phyloP scores from a whole-genome alignment of 2,888 invertebrate genomes.

The Eupithecia inturbata region DNA sequence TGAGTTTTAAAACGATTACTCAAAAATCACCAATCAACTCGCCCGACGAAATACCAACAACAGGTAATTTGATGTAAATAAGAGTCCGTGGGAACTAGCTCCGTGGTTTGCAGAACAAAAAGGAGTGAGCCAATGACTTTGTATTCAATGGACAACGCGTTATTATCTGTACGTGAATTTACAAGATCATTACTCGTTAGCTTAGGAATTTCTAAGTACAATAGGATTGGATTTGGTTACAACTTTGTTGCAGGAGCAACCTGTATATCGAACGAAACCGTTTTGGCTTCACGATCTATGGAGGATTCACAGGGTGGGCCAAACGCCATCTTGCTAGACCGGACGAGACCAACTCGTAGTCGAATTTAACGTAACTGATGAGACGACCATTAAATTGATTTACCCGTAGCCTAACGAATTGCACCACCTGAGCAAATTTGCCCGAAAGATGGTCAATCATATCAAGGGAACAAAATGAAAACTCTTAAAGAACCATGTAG shows the following conservation, averaged over 20 bases:
- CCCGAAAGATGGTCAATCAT: not conserved
- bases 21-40: constrained; percentile 43
- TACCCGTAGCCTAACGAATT: not conserved
- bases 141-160: constrained; percentile 29
- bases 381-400: not conserved
- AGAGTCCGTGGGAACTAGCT: constrained; percentile 58
- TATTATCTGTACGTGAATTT: constrained; percentile 32
- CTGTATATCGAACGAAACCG: not conserved
- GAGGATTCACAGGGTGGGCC: not conserved
- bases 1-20: constrained; percentile 27
- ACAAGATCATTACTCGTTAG: constrained; percentile 20
- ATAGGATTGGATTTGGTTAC: constrained; percentile 5
- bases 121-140: constrained; percentile 49
- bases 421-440: not conserved
- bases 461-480: not conserved
- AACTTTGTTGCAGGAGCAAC: not conserved
- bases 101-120: constrained; percentile 52
- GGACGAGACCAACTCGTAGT: not conserved
- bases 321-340: not conserved
- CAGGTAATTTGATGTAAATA: constrained; percentile 52
- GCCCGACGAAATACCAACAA: constrained; percentile 43
- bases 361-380: not conserved
- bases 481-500: not conserved
- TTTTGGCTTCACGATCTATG: not conserved
- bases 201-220: constrained; percentile 23